These are phyloP conservation scores for Microplitis manilae DNA, from an alignment of 2,888 invertebrate genomes.

Conservation along the genomic window DNA sequence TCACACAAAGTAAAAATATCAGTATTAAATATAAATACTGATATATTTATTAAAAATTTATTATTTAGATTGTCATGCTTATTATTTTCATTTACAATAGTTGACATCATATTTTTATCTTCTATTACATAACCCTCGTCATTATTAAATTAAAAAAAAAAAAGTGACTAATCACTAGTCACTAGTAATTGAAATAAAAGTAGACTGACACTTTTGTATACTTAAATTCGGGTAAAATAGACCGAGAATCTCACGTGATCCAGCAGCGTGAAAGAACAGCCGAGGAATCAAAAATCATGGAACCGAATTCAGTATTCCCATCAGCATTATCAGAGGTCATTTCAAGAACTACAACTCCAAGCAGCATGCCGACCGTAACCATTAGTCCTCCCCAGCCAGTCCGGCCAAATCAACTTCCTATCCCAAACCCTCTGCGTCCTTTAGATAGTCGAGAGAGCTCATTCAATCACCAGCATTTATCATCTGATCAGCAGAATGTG, in stretches of 20 bases:
- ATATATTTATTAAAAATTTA: no score
- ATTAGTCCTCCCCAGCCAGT: slow-evolving; percentile 55
- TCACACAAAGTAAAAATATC: neutral
- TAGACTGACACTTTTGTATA: slow-evolving; percentile 20
- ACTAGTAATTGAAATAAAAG: slow-evolving; percentile 11
- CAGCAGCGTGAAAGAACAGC: slow-evolving; percentile 50
- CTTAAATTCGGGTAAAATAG: slow-evolving; percentile 43
- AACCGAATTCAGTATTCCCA: slow-evolving; percentile 49
- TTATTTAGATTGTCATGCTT: no score
- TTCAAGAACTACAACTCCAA: slow-evolving; percentile 26
- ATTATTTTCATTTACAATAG: no score
- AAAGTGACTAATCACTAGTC: neutral
- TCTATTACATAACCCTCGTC: no score
- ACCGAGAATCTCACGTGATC: slow-evolving; percentile 51
- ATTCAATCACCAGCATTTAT: slow-evolving; percentile 37
- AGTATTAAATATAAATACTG: no score
- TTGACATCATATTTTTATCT: no score
- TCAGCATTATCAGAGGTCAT: slow-evolving; percentile 41
- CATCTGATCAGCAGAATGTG: slow-evolving; percentile 44
- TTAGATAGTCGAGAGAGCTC: slow-evolving; percentile 42
- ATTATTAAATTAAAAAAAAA: neutral
- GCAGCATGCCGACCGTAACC: slow-evolving; percentile 51
- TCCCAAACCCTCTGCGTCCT: slow-evolving; percentile 54
- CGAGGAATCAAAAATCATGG: slow-evolving; percentile 46
- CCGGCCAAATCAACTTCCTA: slow-evolving; percentile 55